Evolutionary conservation across 2,113 vertebrate species (phyloP).

Genomic region (Vombatus ursinus): DNA sequence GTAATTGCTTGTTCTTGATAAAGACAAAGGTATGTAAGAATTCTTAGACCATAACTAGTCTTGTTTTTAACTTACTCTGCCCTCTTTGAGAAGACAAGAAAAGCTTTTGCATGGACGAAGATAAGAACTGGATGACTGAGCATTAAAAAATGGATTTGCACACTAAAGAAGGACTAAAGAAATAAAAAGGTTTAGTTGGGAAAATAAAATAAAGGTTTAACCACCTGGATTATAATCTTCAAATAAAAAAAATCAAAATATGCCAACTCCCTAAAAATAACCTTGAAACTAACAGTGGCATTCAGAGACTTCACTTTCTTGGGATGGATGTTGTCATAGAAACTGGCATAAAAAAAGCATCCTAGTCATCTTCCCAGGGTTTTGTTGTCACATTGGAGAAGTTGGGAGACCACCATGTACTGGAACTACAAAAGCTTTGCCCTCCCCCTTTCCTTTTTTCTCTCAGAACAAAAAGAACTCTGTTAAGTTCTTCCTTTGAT

Average conservation of each 20-base stretch:
- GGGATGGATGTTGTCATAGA: slow-evolving; percentile 27
- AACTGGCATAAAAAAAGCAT: slow-evolving; percentile 42
- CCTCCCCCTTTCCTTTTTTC: neutral
- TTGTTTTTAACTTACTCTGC: neutral
- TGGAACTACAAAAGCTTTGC: slow-evolving; percentile 54
- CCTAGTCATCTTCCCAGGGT: slow-evolving; percentile 51
- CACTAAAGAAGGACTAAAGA: neutral
- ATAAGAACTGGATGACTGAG: neutral
- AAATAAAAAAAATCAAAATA: neutral
- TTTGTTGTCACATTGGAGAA: slow-evolving; percentile 52
- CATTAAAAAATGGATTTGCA: neutral
- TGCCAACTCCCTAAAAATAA: neutral
- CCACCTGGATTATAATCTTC: neutral
- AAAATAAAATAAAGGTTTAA: neutral
- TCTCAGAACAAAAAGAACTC: neutral
- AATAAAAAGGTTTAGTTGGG: neutral
- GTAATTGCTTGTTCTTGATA: neutral
- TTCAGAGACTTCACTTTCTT: slow-evolving; percentile 67
- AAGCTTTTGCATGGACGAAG: neutral
- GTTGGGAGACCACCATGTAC: slow-evolving; percentile 37
- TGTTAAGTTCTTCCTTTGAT: slow-evolving; percentile 38
- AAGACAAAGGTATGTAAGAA: neutral
- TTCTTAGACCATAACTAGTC: neutral
- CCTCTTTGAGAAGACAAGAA: neutral
- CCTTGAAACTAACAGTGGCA: rapidly evolving